Percentiles rank a stretch among this genome's conserved stretches.
phyloP scores from a whole-genome alignment of 2,113 vertebrate species.

The Galemys pyrenaicus region DNA sequence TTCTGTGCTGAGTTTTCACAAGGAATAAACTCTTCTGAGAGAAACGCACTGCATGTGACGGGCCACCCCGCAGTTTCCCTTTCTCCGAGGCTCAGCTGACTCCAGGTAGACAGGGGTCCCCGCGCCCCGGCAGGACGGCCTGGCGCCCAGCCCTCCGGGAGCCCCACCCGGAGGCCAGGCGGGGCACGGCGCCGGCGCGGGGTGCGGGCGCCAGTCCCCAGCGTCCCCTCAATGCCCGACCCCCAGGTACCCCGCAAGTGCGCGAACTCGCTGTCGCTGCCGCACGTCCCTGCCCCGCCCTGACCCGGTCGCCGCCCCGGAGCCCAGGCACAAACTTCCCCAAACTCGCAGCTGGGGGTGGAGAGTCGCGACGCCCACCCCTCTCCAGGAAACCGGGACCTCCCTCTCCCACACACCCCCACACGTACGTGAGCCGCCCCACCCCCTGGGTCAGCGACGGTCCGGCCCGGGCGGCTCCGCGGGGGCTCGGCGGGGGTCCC shows the following conservation, averaged over 20 bases:
- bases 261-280: neutral
- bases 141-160: neutral
- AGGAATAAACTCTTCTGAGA: neutral
- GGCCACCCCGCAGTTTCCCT: neutral
- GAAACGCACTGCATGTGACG: neutral
- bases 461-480: neutral
- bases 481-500: neutral
- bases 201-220: no score
- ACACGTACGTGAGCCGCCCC: neutral
- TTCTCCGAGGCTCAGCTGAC: neutral
- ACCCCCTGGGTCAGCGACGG: neutral
- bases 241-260: neutral
- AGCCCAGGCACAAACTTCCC: constrained; percentile 66
- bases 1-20: neutral
- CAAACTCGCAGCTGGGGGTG: constrained; percentile 18
- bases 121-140: neutral
- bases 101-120: neutral
- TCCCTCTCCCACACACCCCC: neutral
- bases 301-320: constrained; percentile 41
- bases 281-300: neutral
- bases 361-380: neutral
- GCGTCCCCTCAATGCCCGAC: neutral
- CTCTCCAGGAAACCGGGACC: neutral
- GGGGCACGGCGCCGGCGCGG: no score
- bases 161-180: neutral